These are phyloP conservation scores for Glaucidium brasilianum DNA, from an alignment of 2,113 vertebrate genomes.

Conservation along the genomic window DNA sequence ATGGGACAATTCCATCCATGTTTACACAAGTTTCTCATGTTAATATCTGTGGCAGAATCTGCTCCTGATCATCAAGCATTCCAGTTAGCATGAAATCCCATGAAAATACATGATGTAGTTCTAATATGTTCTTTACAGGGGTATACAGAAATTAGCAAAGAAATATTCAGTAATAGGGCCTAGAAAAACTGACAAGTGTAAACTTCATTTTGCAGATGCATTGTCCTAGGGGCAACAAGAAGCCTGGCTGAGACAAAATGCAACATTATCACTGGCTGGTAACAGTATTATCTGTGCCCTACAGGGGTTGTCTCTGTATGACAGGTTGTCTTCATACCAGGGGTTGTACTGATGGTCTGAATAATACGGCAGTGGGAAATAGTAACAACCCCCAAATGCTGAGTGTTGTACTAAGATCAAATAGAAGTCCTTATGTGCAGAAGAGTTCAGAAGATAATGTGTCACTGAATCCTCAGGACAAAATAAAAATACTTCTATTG, in stretches of 20 bases:
- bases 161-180: background rate
- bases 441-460: background rate
- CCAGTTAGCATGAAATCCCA: background rate
- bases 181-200: background rate
- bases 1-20: background rate
- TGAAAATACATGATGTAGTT: background rate
- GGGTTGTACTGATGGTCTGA: background rate
- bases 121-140: background rate
- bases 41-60: background rate
- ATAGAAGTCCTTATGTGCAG: background rate
- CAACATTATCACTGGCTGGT: background rate
- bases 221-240: background rate
- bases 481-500: fast-evolving
- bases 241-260: background rate
- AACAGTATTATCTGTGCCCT: background rate
- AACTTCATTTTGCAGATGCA: background rate
- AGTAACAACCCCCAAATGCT: background rate
- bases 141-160: background rate
- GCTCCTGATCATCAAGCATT: background rate
- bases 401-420: background rate
- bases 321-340: background rate
- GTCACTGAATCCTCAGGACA: background rate
- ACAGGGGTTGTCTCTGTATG: background rate
- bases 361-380: background rate
- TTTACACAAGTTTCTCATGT: background rate